Percentiles rank a stretch among this genome's conserved stretches.
These are phyloP conservation scores for Saccostrea echinata DNA, from an alignment of 1,140 invertebrate genomes.

Conservation along the genomic window DNA sequence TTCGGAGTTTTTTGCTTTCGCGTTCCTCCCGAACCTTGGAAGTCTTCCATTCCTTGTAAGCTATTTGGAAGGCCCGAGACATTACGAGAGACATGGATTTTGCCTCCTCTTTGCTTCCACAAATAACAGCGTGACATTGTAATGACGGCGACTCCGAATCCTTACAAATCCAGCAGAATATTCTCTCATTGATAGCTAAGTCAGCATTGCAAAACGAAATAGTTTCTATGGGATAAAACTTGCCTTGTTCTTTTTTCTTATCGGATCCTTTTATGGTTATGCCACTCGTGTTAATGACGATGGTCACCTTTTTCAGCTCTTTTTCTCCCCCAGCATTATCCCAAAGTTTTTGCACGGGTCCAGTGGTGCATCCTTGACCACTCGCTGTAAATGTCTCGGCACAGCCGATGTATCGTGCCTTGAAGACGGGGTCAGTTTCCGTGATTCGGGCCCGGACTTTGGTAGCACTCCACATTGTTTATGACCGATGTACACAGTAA, in stretches of 20 bases:
- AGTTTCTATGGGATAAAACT: conserved; percentile 65
- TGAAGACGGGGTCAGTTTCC: conserved; percentile 67
- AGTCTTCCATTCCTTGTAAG: conserved; percentile 70
- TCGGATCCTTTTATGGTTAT: conserved; percentile 61
- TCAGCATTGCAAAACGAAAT: conserved; percentile 70
- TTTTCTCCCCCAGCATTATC: conserved; percentile 67
- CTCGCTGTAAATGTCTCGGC: conserved; percentile 65
- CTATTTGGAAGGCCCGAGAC: conserved; percentile 71
- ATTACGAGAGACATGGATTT: conserved; percentile 72
- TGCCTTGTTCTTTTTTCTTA: conserved; percentile 54
- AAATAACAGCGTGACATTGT: conserved; percentile 71
- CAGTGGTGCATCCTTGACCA: conserved; percentile 67
- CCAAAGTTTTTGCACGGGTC: conserved; percentile 69
- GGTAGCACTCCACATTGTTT: conserved; percentile 42
- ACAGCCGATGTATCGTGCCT: conserved; percentile 67
- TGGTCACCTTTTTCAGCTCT: conserved; percentile 58
- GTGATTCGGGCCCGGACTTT: conserved; percentile 68
- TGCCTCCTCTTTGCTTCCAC: conserved; percentile 69
- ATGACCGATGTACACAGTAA: background rate
- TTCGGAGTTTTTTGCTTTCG: conserved; percentile 32
- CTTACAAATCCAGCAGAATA: conserved; percentile 75
- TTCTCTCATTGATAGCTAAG: conserved; percentile 53
- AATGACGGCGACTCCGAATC: conserved; percentile 50
- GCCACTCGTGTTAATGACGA: conserved; percentile 62
- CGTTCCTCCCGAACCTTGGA: conserved; percentile 47